Evolutionary conservation across 2,888 invertebrate genomes (phyloP), one percentile per base, ranked within the genome.

Genomic region (Troides oblongomaculatus): DNA sequence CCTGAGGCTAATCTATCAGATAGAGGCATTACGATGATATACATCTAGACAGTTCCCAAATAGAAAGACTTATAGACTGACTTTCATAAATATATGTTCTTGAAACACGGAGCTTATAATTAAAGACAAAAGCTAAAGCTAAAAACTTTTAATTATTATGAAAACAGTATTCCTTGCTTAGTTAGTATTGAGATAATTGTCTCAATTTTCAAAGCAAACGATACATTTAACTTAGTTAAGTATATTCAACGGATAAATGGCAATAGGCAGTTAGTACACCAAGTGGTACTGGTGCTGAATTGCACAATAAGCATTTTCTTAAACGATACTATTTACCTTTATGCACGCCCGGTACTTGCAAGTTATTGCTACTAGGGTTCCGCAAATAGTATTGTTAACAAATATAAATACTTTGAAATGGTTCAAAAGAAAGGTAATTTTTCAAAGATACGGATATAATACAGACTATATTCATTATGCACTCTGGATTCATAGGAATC

Each of bases 261-360:
- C 39, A 50, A 57, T 62, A 46, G 43, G 46, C 62, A 43, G 43
- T 62, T 62, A 62, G 61, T 62, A 43, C 43, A 62, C 1, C 62
- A 14, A 62, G 46, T 62, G 43, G 21, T 46, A 23, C 12, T 62
- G 46, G 23, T 23, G 43, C 2, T 21, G 43, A 58, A 65, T 65
- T 65, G 64, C 58, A 65, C 64, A 43, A 65, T 65, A 58, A 65
- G 64, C 64, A 65, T 65, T 65, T 65, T 39, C 58, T 58, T 58
- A 58, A 65, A 12, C 18, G 58, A 58, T 36, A 23, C 18, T 58
- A 43, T 58, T 58, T 46, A 43, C 58, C 64, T 65, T 57, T 43
- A 62, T 43, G 62, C 58, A 58, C 58, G 58, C 57, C 46, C 39
- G 39, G 39, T 58, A 23, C 64, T 36, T 53, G 43, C 43, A 25